These are phyloP conservation scores for Chloroclysta siterata DNA, from an alignment of 2,888 invertebrate species.

Conservation along the genomic window DNA sequence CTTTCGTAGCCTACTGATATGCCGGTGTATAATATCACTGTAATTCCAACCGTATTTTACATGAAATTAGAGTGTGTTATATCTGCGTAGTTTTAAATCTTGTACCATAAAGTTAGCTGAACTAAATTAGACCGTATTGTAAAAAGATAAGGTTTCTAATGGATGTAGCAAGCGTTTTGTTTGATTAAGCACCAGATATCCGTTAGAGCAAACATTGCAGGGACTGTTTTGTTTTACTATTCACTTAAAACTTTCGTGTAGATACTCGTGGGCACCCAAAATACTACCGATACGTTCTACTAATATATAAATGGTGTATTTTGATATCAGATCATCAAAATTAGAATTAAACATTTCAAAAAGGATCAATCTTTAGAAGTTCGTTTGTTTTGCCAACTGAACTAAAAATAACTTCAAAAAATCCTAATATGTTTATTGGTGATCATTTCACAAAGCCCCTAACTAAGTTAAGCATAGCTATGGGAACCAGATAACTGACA, in stretches of 20 bases:
- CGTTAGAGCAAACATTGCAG: constrained; percentile 60
- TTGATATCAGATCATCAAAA: too few species aligned
- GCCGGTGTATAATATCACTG: constrained; percentile 2
- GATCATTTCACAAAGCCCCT: too few species aligned
- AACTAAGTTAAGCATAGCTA: too few species aligned
- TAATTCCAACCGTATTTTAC: constrained; percentile 28
- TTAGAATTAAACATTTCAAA: too few species aligned
- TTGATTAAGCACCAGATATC: constrained; percentile 44
- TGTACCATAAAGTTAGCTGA: constrained; percentile 1
- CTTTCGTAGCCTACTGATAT: constrained; percentile 39
- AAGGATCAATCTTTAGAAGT: too few species aligned
- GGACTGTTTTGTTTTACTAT: constrained; percentile 39
- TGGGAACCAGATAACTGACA: too few species aligned
- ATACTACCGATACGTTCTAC: not conserved
- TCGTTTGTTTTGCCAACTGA: too few species aligned
- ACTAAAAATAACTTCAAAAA: too few species aligned
- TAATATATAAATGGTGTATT: too few species aligned
- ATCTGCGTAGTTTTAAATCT: not conserved
- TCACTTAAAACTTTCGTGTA: constrained; percentile 28
- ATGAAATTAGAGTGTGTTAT: constrained; percentile 15
- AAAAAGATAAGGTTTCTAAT: constrained; percentile 11
- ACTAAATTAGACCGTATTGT: constrained; percentile 14
- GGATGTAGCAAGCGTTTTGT: constrained; percentile 19
- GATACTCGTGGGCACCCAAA: not conserved
- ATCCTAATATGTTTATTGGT: too few species aligned